A percentile compares a stretch with the other conserved stretches of the same genome.
phyloP scores from a whole-genome alignment of 35 echinoderm and acorn worm species.

The Ophiothrix spiculata region DNA sequence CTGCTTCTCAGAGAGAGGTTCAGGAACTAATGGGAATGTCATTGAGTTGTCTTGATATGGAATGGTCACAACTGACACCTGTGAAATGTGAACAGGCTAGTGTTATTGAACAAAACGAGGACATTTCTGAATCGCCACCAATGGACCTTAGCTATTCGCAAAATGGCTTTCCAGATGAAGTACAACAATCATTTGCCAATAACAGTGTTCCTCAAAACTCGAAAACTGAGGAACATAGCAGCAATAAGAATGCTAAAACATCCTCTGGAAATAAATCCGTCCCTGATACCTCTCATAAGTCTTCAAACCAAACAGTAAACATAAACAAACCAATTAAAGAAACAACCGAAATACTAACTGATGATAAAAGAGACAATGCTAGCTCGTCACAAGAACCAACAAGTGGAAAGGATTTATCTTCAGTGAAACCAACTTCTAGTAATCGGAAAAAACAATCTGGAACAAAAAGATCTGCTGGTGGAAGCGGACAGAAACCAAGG shows the following conservation, averaged over 20 bases:
- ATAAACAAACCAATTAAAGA: background rate
- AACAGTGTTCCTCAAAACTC: background rate
- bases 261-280: background rate
- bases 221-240: background rate
- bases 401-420: no score
- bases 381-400: no score
- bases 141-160: background rate
- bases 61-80: conserved; percentile 31
- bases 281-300: background rate
- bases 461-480: background rate
- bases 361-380: no score
- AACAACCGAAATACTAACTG: no score
- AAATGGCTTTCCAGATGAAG: background rate
- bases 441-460: background rate
- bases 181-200: background rate
- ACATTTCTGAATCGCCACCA: background rate
- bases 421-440: background rate
- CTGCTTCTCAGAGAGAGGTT: conserved; percentile 12
- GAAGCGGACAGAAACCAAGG: background rate
- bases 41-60: conserved; percentile 30
- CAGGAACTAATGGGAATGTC: conserved; percentile 24
- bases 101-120: background rate
- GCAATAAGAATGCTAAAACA: background rate
- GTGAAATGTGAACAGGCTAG: background rate
- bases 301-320: background rate